Percentiles rank a stretch among this genome's conserved stretches.
Conservation (phyloP, 2,797 vertebrate species). For the Hipposideros larvatus region DNA sequence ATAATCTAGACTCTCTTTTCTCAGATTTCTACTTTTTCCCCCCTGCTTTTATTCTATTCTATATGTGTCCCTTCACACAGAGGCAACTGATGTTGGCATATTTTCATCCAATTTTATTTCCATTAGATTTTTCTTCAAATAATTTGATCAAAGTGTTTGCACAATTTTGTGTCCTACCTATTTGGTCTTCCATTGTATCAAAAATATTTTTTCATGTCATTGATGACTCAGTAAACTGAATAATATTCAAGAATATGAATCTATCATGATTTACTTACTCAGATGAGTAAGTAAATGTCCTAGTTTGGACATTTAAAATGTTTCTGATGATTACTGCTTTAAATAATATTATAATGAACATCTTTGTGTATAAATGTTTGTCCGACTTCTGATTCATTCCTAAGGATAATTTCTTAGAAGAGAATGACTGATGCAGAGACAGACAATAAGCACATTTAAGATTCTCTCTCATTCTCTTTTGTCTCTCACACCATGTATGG, state of each 20-base stretch:
- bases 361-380: constrained; percentile 8
- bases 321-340: neutral
- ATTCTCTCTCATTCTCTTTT: neutral
- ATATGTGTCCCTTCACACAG: neutral
- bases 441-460: neutral
- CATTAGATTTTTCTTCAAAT: constrained; percentile 2
- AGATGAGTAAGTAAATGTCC: neutral
- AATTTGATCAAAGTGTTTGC: neutral
- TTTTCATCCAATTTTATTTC: neutral
- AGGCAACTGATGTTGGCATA: neutral
- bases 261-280: neutral
- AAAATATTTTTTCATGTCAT: constrained; percentile 13
- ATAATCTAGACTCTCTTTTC: constrained; percentile 8
- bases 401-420: neutral
- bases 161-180: constrained; percentile 1
- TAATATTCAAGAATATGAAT: constrained; percentile 1
- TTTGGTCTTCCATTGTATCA: neutral
- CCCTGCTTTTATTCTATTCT: neutral
- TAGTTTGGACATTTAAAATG: constrained; percentile 19
- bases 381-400: neutral
- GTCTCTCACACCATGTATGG: neutral
- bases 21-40: neutral
- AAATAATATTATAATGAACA: neutral
- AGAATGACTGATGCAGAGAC: neutral
- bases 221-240: neutral